phyloP scores from a whole-genome alignment of 2,888 invertebrate species.

The Ochropleura plecta region DNA sequence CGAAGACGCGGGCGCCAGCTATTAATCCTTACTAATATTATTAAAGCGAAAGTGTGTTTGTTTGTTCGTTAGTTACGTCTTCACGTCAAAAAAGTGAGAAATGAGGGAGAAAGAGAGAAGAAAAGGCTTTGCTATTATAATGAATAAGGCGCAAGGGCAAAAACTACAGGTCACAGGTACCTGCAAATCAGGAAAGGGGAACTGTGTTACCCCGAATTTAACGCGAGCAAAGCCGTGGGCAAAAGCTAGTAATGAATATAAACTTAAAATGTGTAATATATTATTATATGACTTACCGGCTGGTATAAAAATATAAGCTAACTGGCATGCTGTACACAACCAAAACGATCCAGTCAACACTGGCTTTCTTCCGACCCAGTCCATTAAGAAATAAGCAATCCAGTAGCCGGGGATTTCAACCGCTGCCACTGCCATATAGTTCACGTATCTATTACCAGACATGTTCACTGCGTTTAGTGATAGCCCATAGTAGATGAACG shows the following conservation, averaged over 20 bases:
- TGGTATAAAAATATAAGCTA: slow-evolving; percentile 89
- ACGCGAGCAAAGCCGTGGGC: no score
- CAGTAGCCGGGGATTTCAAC: slow-evolving; percentile 93
- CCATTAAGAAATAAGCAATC: slow-evolving; percentile 90
- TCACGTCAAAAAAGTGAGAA: no score
- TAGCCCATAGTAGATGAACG: slow-evolving; percentile 92
- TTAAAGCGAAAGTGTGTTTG: no score
- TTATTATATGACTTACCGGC: slow-evolving; percentile 76
- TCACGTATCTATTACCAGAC: slow-evolving; percentile 92
- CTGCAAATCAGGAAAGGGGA: no score
- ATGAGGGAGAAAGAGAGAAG: no score
- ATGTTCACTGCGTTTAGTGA: slow-evolving; percentile 92
- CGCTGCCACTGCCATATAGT: slow-evolving; percentile 91
- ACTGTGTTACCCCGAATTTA: no score
- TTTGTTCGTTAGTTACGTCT: no score
- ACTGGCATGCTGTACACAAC: slow-evolving; percentile 91
- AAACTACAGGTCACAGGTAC: no score
- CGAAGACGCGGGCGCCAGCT: no score
- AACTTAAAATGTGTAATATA: neutral
- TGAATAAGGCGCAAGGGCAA: no score
- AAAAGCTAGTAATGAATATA: neutral
- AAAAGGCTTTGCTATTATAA: no score
- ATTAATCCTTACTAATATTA: no score
- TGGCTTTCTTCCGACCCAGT: slow-evolving; percentile 90
- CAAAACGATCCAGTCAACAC: slow-evolving; percentile 90